A percentile compares a stretch with the other conserved stretches of the same genome.
Evolutionary conservation across 2,113 vertebrate species (phyloP).

Genomic region (Scatophagus argus): DNA sequence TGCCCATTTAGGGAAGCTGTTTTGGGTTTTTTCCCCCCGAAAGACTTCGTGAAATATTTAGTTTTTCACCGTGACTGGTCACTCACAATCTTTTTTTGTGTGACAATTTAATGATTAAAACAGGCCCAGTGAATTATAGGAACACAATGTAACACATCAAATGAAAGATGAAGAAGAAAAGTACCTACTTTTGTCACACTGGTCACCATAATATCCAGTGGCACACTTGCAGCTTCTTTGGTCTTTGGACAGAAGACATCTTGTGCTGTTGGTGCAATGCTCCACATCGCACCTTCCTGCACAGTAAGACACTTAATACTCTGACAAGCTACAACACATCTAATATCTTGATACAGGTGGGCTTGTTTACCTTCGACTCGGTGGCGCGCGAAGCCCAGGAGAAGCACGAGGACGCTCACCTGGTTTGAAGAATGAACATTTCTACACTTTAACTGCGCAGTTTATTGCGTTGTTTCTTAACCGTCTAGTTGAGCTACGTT

Average conservation of each 20-base stretch:
- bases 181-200: constrained; percentile 76
- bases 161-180: neutral
- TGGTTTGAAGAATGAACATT: constrained; percentile 27
- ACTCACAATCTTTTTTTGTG: too few species aligned
- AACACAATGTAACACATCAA: neutral
- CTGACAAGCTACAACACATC: fast-evolving
- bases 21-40: too few species aligned
- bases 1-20: too few species aligned
- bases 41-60: neutral
- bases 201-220: constrained; percentile 72
- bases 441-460: neutral
- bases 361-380: constrained; percentile 61
- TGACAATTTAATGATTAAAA: neutral
- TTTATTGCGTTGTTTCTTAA: neutral
- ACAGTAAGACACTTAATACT: neutral
- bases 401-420: constrained; percentile 57
- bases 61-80: neutral
- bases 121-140: neutral
- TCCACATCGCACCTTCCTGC: constrained; percentile 76
- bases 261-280: constrained; percentile 58
- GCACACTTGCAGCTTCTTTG: constrained; percentile 75
- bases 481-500: neutral
- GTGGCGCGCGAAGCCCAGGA: constrained; percentile 33
- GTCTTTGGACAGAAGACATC: constrained; percentile 67
- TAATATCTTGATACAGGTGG: neutral